Evolutionary conservation across 2,888 invertebrate species (phyloP), one percentile per base, ranked within the genome.

Genomic region (Drosophila neutralis): DNA sequence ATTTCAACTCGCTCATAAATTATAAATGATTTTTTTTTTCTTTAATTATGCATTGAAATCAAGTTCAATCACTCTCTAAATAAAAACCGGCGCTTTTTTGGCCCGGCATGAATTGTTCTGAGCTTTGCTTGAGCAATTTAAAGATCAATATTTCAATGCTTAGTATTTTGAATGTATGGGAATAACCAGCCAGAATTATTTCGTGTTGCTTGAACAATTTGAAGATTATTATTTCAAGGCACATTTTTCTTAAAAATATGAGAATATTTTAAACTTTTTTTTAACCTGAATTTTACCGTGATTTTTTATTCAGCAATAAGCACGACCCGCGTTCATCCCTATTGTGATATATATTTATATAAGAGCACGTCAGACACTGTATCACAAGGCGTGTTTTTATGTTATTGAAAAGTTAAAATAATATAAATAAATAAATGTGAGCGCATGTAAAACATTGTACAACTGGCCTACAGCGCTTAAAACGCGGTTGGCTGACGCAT

Each of bases 401-500:
- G 21, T 77, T 85, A 77, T 83, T 77, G 64, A 85, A 75, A 75
- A 67, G 57, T 61, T 67, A 38, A 80, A 76, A 69, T 76, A 69
- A 69, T 75, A 77, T 73, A 65, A 81, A 74, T 69, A 81, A 65
- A 73, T 70, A 74, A 69, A 62, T 78, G 61, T 76, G 69, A 77
- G 69, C 60, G 73, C 65, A 73, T 76, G 68, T 85, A 66, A 62
- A 69, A 78, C 67, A 57, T 53, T 71, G 53, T 66, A 54, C 60
- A 67, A 64, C 56, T 69, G 56, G 58, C 64, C 69, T 69, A 70
- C 60, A 76, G 59, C 29, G 52, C 61, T 76, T 45, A 57, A 45
- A 77, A 77, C 58, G 52, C 53, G 63, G 64, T 58, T 62, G 59
- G 61, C 84, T 83, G 89, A 83, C 81, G 76, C 78, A 86, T 76